Evolutionary conservation across 2,113 vertebrate species (phyloP).

Genomic region (Hucho hucho): DNA sequence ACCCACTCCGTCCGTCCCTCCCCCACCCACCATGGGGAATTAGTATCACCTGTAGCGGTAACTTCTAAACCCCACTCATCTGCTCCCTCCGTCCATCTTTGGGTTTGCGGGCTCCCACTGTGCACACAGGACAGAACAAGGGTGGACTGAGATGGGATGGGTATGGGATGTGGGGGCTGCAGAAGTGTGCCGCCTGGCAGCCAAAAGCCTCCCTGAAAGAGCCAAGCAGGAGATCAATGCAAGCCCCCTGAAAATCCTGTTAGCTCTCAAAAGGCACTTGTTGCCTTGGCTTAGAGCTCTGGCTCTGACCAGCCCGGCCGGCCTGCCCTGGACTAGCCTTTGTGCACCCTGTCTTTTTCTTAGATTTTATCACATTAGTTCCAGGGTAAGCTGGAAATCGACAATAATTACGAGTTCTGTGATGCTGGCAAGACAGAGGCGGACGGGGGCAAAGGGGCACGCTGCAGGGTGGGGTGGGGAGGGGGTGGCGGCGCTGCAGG

Average conservation of each 20-base stretch:
- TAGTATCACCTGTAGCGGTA: conserved; percentile 41
- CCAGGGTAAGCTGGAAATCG: conserved; percentile 67
- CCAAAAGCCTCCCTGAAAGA: conserved; percentile 68
- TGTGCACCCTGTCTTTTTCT: conserved; percentile 62
- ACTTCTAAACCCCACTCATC: conserved; percentile 26
- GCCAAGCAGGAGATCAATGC: conserved; percentile 71
- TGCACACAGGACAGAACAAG: conserved; percentile 25
- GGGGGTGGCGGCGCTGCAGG: conserved; percentile 7
- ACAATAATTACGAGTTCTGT: conserved; percentile 53
- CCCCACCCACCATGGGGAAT: background rate
- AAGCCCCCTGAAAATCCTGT: conserved; percentile 77
- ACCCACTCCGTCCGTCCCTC: background rate
- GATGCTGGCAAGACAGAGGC: conserved; percentile 30
- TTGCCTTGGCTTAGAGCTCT: conserved; percentile 59
- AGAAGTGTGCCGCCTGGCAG: conserved; percentile 74
- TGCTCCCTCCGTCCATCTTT: background rate
- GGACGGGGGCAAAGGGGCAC: conserved; percentile 28
- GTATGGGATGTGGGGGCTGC: conserved; percentile 36
- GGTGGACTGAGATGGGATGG: background rate
- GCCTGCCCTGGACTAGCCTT: conserved; percentile 52
- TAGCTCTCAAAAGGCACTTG: conserved; percentile 69
- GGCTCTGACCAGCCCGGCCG: conserved; percentile 34
- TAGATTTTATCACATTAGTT: conserved; percentile 76
- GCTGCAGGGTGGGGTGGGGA: conserved; percentile 10
- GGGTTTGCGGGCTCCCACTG: conserved; percentile 14